These are phyloP conservation scores for Chrysodeixis includens DNA, from an alignment of 2,888 invertebrate genomes.

Conservation along the genomic window DNA sequence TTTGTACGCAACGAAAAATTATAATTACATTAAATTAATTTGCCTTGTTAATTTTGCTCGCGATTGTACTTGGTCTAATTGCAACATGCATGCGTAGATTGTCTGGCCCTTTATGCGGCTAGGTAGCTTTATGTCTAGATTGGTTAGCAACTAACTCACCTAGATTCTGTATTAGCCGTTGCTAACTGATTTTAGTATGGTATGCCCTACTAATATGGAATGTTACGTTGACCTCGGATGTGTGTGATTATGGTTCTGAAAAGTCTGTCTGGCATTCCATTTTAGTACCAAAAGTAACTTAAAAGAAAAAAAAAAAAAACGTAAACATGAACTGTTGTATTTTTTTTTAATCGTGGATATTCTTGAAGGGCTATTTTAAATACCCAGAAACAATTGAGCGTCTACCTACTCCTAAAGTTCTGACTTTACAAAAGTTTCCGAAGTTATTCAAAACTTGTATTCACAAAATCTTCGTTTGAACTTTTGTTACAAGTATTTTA, in stretches of 20 bases:
- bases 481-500: background rate
- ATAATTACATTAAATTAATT: slow-evolving; percentile 25
- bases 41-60: slow-evolving; percentile 37
- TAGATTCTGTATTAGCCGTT: slow-evolving; percentile 19
- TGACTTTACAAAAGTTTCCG: background rate
- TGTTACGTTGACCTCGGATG: slow-evolving; percentile 1
- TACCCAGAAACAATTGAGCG: slow-evolving; percentile 1
- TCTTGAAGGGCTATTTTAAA: background rate
- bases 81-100: slow-evolving; percentile 34
- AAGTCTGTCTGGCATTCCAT: background rate
- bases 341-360: too few species aligned
- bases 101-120: slow-evolving; percentile 34
- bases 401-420: background rate
- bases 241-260: background rate
- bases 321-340: too few species aligned
- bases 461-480: background rate
- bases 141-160: slow-evolving; percentile 36
- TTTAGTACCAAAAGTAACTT: too few species aligned
- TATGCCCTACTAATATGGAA: slow-evolving; percentile 7
- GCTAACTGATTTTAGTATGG: slow-evolving; percentile 24
- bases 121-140: slow-evolving; percentile 24
- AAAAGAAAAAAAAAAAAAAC: too few species aligned
- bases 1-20: slow-evolving; percentile 41
- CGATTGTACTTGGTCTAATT: slow-evolving; percentile 44
- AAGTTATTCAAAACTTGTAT: background rate